Evolutionary conservation across 2,113 vertebrate species (phyloP).

Genomic region (Mus spicilegus): DNA sequence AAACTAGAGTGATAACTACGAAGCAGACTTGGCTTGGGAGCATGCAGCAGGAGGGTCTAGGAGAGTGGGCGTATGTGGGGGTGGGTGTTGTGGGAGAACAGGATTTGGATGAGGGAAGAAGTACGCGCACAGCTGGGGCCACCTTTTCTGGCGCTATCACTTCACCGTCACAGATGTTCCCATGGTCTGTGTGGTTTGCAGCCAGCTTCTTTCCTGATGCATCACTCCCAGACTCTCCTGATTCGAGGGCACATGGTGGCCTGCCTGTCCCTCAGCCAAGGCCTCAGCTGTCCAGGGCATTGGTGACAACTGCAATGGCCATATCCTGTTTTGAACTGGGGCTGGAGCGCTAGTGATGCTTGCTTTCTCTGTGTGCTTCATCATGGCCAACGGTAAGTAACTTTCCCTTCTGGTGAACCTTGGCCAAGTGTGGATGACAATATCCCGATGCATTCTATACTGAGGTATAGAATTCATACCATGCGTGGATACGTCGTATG

Average conservation of each 20-base stretch:
- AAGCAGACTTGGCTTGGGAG: not conserved
- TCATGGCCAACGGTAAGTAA: fast-evolving
- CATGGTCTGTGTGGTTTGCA: fast-evolving
- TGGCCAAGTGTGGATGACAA: fast-evolving
- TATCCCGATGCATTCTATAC: fast-evolving
- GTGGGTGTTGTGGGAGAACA: fast-evolving
- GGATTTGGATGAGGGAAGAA: not conserved
- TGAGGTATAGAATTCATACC: fast-evolving
- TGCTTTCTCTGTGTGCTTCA: fast-evolving
- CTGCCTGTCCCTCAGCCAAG: not conserved
- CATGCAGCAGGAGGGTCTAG: fast-evolving
- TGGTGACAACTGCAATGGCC: no score
- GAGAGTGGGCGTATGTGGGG: not conserved
- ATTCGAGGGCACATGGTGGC: not conserved
- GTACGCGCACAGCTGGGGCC: not conserved
- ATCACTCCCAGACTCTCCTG: not conserved
- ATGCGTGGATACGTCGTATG: fast-evolving
- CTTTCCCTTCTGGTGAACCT: not conserved
- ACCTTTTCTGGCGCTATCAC: not conserved
- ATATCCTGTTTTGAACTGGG: not conserved
- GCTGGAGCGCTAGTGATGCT: fast-evolving
- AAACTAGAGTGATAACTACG: fast-evolving
- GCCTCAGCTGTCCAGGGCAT: conserved; percentile 18
- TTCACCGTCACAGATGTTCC: not conserved
- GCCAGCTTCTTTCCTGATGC: not conserved